Evolutionary conservation across 2,888 invertebrate genomes (phyloP), one percentile per base, ranked within the genome.

Genomic region (Carcina quercana): DNA sequence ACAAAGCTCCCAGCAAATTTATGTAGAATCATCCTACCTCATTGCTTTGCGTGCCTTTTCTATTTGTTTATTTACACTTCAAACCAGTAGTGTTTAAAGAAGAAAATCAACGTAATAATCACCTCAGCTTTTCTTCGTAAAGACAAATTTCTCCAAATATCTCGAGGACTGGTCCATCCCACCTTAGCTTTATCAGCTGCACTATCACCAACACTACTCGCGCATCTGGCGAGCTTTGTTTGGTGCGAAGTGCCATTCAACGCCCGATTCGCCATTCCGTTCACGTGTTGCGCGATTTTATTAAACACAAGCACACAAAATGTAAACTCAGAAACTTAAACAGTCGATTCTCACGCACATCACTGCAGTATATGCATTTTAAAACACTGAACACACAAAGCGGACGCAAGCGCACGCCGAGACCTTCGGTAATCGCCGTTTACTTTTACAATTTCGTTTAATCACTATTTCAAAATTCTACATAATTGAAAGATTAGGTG

Each of bases 111-210:
- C n/a, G n/a, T 11, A 22, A 28, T 47, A 50, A 45, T 68, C 59
- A 83, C 83, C 83, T 83, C 82, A 6, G 72, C 73, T 53, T 82
- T 83, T 50, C 80, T 71, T 37, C 83, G 69, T 42, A 83, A 49
- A 20, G 83, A 83, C 42, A 83, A 66, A 45, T 83, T 83, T 46
- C 83, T 69, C 83, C 83, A 83, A 55, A 83, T 76, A 42, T 83
- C 83, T 25, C 83, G 67, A 24, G 83, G 83, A 60, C 80, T 82
- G 13, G 70, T 75, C 83, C 83, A 83, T 46, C 76, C 82, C 44
- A 69, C 66, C 64, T 82, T 83, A 42, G 70, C 43, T 63, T 78
- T 83, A 59, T 82, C 82, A 46, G 58, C 45, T 30, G 50, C 67
- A 52, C 62, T 63, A 50, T 82, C 82, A 40, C 69, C 72, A 34